Base-by-base conservation (phyloP, 2,113 vertebrate genomes). In the Pachyramphus minor region DNA sequence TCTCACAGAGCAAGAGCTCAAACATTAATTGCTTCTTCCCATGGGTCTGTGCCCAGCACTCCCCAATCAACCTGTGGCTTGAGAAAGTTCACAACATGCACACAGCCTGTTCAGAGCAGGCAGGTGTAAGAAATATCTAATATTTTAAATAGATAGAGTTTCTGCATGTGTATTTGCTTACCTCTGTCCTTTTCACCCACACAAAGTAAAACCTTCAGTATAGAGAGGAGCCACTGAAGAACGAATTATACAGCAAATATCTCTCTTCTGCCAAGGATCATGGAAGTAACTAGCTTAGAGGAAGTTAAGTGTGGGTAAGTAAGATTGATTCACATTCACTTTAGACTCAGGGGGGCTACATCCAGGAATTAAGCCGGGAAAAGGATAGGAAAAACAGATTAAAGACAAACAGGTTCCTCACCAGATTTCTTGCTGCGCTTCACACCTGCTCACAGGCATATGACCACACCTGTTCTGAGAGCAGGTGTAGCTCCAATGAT, bases 401-500 rank as follows among this genome's bases (percentile, higher is more conserved):
- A 37, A 49, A 91, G n/a, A 21, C 22, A 73, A 55, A 35, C 5
- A 21, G 18, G 9, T 20, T 81, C 30, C 10, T 28, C 42, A 30
- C 23, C 42, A 45, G 35, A 24, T 19, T 52, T 56, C 69, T 39
- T 72, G 35, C 69, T 75, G 49, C 0, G 1, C 2, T 12, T 68
- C 31, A 5, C 31, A 59, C 31, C 30, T 68, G 19, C 37, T 90
- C 11, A 18, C 0, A 0, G 42, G 31, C 16, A 1, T 2, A 18
- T 0, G 3, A 18, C 33, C 4, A 5, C 10, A 6, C 19, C 27
- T 41, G 8, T 28, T 64, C 59, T 39, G 30, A 44, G n/a, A 75
- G 24, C 28, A 64, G 35, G 33, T 35, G 42, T 55, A 74, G 42
- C 52, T 55, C 56, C 50, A 67, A 42, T 1, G 17, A 14, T n/a